Evolutionary conservation across 92 coral and sea anemone genomes (phyloP), one percentile per base, ranked within the genome.

Genomic region (Nematostella vectensis): DNA sequence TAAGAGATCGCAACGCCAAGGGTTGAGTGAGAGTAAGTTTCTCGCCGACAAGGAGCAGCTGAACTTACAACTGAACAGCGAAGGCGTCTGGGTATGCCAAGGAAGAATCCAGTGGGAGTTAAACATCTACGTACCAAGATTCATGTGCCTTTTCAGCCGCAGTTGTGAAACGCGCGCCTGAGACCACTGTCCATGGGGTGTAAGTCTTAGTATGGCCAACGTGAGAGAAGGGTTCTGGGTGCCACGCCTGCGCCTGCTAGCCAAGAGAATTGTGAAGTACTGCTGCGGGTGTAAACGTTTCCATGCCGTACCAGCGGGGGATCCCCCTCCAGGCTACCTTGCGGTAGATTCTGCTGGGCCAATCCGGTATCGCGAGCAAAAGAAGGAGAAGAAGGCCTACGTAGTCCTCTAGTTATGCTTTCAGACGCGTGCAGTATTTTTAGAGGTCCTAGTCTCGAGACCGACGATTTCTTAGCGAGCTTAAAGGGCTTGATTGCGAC

Each of bases 271-370:
- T 29, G 42, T 72, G 31, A 71, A 57, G 25, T 18, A 68, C 3
- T 80, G 87, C 48, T 63, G 65, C 51, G 74, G 81, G 0, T 80
- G 88, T 39, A 68, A 67, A 49, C 70, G 72, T 6, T 79, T 73
- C 11, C 71, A 68, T 25, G 80, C 72, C 16, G 58, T 66, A n/a
- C 71, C 87, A 1, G 43, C 66, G 9, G 37, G 51, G 0, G 24
- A 28, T 38, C 86, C 66, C 0, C 76, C 80, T 3, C 80, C 67
- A 21, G 86, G 75, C 21, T n/a, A 33, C 27, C 59, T 64, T 13
- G 71, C 71, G 0, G 77, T 74, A 3, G 81, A 80, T 38, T 74
- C 74, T n/a, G 74, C 74, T 19, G 78, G 82, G 0, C 82, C 88
- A 0, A 59, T 80, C 10, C 62, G 53, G 69, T 68, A 68, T 61